Conservation (phyloP, 37 sponge, comb jelly and placozoan genomes). For the Aplysina aerophoba region DNA sequence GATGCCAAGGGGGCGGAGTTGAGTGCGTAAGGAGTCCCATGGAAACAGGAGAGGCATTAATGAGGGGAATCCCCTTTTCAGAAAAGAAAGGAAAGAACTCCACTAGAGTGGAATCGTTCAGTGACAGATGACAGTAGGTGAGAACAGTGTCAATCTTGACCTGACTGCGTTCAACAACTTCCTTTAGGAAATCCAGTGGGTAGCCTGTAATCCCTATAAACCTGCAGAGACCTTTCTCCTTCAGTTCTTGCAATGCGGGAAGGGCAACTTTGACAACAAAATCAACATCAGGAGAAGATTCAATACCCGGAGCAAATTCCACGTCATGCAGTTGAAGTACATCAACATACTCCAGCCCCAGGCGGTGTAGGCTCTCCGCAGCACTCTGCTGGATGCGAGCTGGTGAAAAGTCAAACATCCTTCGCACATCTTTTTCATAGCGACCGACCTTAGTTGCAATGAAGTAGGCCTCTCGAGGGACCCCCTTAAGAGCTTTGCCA, state of each 20-base stretch:
- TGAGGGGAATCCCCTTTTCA: constrained; percentile 69
- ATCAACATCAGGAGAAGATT: constrained; percentile 69
- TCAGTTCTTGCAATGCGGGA: constrained; percentile 85
- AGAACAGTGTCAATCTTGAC: constrained; percentile 85
- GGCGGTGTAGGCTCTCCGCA: constrained; percentile 69
- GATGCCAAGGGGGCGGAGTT: constrained; percentile 78
- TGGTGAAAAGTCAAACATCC: constrained; percentile 89
- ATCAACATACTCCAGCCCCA: constrained; percentile 81
- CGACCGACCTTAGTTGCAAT: constrained; percentile 90
- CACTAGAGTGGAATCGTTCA: constrained; percentile 78
- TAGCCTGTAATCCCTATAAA: constrained; percentile 96
- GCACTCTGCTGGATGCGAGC: constrained; percentile 54
- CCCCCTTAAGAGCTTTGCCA: constrained; percentile 68
- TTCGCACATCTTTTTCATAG: constrained; percentile 56
- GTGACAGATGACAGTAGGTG: constrained; percentile 77
- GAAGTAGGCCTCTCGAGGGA: constrained; percentile 72
- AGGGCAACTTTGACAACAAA: constrained; percentile 78
- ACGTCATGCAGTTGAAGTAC: constrained; percentile 90
- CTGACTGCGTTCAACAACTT: constrained; percentile 45
- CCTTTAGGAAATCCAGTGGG: constrained; percentile 59
- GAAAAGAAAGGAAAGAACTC: constrained; percentile 70
- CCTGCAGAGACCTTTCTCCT: constrained; percentile 75
- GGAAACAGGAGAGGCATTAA: constrained; percentile 90
- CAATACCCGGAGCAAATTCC: constrained; percentile 90
- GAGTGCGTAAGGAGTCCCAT: constrained; percentile 83